Conservation (phyloP, 2,797 vertebrate genomes). For the Hypotaenidia okinawae region DNA sequence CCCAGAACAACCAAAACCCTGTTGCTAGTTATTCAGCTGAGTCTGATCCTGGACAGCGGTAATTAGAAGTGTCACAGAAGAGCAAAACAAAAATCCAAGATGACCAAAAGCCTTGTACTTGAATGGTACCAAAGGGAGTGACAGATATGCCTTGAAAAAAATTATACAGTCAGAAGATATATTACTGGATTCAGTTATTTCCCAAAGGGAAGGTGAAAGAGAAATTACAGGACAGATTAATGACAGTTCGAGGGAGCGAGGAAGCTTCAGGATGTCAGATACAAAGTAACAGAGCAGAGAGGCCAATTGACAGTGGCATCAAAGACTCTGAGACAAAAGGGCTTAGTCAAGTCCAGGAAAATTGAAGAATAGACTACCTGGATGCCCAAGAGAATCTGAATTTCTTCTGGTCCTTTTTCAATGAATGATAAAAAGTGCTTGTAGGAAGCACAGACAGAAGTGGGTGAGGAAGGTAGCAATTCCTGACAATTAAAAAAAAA, state of each 20-base stretch:
- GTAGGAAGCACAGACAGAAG: background rate
- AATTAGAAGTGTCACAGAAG: background rate
- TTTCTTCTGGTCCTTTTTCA: background rate
- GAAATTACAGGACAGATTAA: background rate
- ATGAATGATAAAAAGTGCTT: fast-evolving
- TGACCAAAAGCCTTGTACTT: background rate
- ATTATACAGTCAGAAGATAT: background rate
- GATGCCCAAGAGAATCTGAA: background rate
- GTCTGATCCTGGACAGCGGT: background rate
- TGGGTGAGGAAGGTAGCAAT: background rate
- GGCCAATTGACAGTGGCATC: background rate
- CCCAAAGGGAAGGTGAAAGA: background rate
- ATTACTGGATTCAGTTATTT: background rate
- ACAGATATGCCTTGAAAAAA: background rate
- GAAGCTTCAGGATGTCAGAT: background rate
- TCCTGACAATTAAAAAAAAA: background rate
- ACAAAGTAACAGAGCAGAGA: background rate
- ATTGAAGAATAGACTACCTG: background rate
- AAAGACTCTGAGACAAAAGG: background rate
- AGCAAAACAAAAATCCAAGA: background rate
- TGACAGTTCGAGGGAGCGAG: background rate
- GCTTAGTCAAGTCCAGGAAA: background rate
- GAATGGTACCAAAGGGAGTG: background rate
- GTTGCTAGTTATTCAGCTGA: background rate
- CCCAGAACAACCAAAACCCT: background rate